phyloP scores from a whole-genome alignment of 2,888 invertebrate species.

The Xestia rhomboidea region DNA sequence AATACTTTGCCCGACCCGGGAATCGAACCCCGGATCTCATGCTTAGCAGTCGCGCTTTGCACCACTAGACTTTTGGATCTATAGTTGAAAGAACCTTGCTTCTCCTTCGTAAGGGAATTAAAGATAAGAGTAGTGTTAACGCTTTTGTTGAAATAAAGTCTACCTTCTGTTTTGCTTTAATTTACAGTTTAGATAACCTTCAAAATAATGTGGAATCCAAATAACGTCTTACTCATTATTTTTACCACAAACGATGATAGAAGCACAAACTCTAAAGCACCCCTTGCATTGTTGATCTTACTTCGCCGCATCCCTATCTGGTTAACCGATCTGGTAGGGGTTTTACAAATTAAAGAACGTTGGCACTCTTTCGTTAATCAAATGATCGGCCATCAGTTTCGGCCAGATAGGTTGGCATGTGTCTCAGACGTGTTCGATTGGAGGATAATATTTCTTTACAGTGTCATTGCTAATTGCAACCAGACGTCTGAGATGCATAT shows the following conservation, averaged over 20 bases:
- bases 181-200: not conserved
- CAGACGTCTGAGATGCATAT: not conserved
- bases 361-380: conserved; percentile 54
- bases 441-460: conserved; percentile 13
- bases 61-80: too few relatives aligned
- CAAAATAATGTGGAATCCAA: not conserved
- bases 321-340: conserved; percentile 39
- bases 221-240: not conserved
- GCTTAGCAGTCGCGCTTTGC: too few relatives aligned
- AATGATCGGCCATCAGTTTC: conserved; percentile 41
- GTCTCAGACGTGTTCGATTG: conserved; percentile 14
- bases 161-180: not conserved
- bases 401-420: conserved; percentile 37
- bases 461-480: conserved; percentile 30
- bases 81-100: too few relatives aligned
- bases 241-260: not conserved
- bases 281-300: conserved; percentile 27
- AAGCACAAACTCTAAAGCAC: not conserved
- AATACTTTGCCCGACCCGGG: too few relatives aligned
- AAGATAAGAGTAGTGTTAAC: not conserved
- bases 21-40: too few relatives aligned
- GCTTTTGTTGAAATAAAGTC: not conserved
- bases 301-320: conserved; percentile 22
- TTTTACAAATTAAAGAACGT: conserved; percentile 38
- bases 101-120: too few relatives aligned